Evolutionary conservation across 1,140 invertebrate genomes (phyloP).

Genomic region (Heliconius himera): DNA sequence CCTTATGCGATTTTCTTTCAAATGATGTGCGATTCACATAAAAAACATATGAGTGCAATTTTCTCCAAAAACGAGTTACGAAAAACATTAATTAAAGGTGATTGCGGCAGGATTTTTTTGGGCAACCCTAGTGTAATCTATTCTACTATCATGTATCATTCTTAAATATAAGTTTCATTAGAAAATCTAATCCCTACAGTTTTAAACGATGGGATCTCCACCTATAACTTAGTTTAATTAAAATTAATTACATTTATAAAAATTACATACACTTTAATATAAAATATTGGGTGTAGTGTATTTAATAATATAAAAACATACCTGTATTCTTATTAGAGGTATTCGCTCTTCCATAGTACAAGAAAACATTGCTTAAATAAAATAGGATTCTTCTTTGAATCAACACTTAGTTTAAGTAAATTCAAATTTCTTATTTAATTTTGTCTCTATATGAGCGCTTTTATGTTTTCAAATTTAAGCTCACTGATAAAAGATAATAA

Average conservation of each 20-base stretch:
- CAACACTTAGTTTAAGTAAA: neutral
- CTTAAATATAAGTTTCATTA: too few relatives aligned
- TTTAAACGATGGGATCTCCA: too few relatives aligned
- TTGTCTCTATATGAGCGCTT: neutral
- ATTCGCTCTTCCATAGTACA: conserved; percentile 62
- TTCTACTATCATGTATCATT: too few relatives aligned
- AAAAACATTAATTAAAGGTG: too few relatives aligned
- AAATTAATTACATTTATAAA: neutral
- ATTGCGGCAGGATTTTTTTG: too few relatives aligned
- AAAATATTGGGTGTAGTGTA: neutral
- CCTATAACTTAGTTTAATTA: too few relatives aligned
- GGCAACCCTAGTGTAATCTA: too few relatives aligned
- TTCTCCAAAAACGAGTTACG: too few relatives aligned
- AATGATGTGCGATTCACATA: too few relatives aligned
- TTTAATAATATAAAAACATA: conserved; percentile 39
- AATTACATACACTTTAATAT: neutral
- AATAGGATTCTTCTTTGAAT: neutral
- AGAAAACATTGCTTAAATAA: conserved; percentile 31
- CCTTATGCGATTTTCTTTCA: too few relatives aligned
- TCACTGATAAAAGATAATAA: neutral
- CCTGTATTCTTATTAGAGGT: conserved; percentile 67
- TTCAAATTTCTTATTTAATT: neutral
- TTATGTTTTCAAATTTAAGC: neutral
- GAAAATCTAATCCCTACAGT: too few relatives aligned
- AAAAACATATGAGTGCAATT: too few relatives aligned